Evolutionary conservation across 2,113 vertebrate species (phyloP), one percentile per base, ranked within the genome.

Genomic region (Cepphus grylle): DNA sequence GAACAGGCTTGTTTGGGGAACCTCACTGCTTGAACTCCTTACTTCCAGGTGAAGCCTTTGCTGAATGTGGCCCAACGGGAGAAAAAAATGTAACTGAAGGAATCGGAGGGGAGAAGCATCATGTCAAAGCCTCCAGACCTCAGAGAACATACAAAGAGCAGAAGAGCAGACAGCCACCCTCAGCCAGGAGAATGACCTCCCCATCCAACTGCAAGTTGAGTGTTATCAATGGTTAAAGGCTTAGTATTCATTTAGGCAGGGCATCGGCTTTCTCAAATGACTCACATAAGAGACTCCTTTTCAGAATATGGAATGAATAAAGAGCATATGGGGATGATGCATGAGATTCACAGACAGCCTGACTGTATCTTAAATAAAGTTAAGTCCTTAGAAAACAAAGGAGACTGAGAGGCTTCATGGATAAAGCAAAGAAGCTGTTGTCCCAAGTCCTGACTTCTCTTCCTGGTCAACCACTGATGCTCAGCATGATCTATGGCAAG

Each of bases 11-110:
- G 18, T 38, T 47, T 43, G 17, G 56, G 40, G 49, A 92, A 93
- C 13, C 9, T 86, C 56, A 17, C 4, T 42, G 20, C 58, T 72
- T 59, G 32, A 80, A 15, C 16, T 81, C 15, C 50, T 73, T n/a
- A 15, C 55, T 43, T 94, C 49, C 86, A 97, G 90, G 90, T 96
- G 74, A 97, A 97, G 66, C 78, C 81, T 2, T 79, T 97, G 73
- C 67, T 97, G 85, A 96, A 94, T 5, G 72, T 77, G 53, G 95
- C 90, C 47, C 66, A 67, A 34, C 73, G 94, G 83, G 70, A 97
- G 50, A 77, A 98, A 6, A 86, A 98, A 87, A 96, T 77, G 81
- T 92, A 96, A 49, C 93, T 29, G 76, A 92, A 97, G 62, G 95
- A 95, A 88, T 17, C 88, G 40, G 81, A 97, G 36, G 38, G 96